These are phyloP conservation scores for Selenia dentaria DNA, from an alignment of 2,888 invertebrate species.

Conservation along the genomic window DNA sequence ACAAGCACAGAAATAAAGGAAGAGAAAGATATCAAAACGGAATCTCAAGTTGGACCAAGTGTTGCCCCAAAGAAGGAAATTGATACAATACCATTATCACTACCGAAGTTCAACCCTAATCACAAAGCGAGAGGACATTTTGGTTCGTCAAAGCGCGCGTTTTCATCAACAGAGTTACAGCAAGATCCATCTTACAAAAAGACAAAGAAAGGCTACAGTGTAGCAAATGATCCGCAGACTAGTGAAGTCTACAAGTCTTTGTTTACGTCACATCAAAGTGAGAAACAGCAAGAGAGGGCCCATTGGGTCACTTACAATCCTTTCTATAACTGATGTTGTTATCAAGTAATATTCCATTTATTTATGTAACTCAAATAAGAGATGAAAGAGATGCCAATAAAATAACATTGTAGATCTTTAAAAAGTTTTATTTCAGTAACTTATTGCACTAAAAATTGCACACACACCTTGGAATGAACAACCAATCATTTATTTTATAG, in stretches of 20 bases:
- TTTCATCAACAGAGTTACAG: conserved; percentile 59
- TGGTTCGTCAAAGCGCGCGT: conserved; percentile 70
- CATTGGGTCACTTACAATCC: conserved; percentile 99
- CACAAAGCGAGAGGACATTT: conserved; percentile 72
- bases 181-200: conserved; percentile 90
- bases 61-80: conserved; percentile 65
- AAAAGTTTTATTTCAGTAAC: conserved; percentile 26
- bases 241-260: conserved; percentile 97
- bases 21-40: conserved; percentile 64
- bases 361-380: neutral
- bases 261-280: conserved; percentile 95
- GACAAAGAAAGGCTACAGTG: conserved; percentile 91
- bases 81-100: conserved; percentile 72
- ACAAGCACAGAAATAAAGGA: conserved; percentile 41
- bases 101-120: conserved; percentile 75
- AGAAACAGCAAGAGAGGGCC: conserved; percentile 93
- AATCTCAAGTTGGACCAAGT: conserved; percentile 57
- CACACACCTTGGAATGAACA: conserved; percentile 29
- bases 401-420: conserved; percentile 1
- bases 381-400: conserved; percentile 6
- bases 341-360: no score
- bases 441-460: conserved; percentile 57
- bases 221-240: conserved; percentile 95
- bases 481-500: conserved; percentile 31
- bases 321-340: conserved; percentile 91